Percentiles rank a stretch among this genome's conserved stretches.
phyloP scores from a whole-genome alignment of 2,888 invertebrate genomes.

The Pardosa pseudoannulata region DNA sequence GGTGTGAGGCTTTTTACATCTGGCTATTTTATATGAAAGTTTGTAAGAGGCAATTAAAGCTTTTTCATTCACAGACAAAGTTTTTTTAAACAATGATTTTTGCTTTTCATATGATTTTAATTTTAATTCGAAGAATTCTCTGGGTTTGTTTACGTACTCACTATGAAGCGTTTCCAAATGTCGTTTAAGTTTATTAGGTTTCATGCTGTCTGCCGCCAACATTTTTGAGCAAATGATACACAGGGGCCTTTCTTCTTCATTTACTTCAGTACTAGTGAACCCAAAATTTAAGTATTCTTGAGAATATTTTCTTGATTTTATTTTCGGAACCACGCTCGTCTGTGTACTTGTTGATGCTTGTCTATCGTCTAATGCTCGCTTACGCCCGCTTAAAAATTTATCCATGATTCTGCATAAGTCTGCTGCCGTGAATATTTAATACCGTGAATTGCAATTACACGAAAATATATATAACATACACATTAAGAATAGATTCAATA shows the following conservation, averaged over 20 bases:
- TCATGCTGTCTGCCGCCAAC: slow-evolving; percentile 27
- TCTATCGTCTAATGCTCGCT: slow-evolving; percentile 20
- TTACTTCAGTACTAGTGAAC: slow-evolving; percentile 20
- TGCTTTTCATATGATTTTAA: background rate
- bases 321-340: slow-evolving; percentile 8
- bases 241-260: slow-evolving; percentile 27
- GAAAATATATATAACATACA: too few species aligned
- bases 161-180: slow-evolving; percentile 25
- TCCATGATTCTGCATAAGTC: too few species aligned
- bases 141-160: slow-evolving; percentile 1
- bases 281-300: slow-evolving; percentile 30
- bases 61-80: slow-evolving; percentile 33
- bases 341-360: slow-evolving; percentile 26
- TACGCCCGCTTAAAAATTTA: too few species aligned
- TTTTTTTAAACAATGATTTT: slow-evolving; percentile 8
- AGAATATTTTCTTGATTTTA: slow-evolving; percentile 23
- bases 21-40: slow-evolving; percentile 53
- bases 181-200: slow-evolving; percentile 14
- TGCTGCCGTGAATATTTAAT: too few species aligned
- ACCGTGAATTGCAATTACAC: too few species aligned
- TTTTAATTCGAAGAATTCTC: background rate
- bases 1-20: slow-evolving; percentile 56
- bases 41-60: slow-evolving; percentile 45
- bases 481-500: too few species aligned
- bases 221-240: slow-evolving; percentile 18